Percentiles rank a stretch among this genome's conserved stretches.
Conservation (phyloP, 2,113 vertebrate genomes). For the Leptobrachium ailaonicum region DNA sequence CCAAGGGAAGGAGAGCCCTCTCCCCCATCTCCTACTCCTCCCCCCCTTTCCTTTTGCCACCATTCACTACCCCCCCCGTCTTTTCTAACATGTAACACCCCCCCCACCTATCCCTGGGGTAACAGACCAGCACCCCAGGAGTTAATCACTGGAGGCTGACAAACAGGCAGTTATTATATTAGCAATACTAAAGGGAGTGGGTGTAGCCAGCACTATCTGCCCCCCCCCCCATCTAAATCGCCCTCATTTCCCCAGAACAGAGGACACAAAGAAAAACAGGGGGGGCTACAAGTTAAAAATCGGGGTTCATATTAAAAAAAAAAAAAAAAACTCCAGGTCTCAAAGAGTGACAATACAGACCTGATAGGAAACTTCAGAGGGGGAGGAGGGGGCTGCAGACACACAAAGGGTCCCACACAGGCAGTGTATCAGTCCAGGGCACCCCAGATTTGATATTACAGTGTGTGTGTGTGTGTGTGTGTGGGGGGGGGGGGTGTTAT, state of each 20-base stretch:
- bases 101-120: not conserved
- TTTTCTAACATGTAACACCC: not conserved
- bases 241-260: not conserved
- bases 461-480: not conserved
- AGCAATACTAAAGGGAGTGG: constrained; percentile 39
- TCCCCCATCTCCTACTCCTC: not conserved
- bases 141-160: not conserved
- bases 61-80: not conserved
- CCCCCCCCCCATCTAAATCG: not conserved
- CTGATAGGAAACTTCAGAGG: not conserved
- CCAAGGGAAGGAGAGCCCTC: not conserved
- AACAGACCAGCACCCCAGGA: not conserved
- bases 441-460: not conserved
- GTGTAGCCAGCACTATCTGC: constrained; percentile 24
- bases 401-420: no score
- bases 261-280: not conserved
- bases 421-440: no score
- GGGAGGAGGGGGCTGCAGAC: not conserved
- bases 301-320: not conserved
- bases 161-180: constrained; percentile 25
- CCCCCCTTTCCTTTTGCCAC: not conserved
- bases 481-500: no score
- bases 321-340: not conserved
- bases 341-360: not conserved
- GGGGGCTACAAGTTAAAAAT: not conserved